phyloP scores from a whole-genome alignment of 2,797 vertebrate genomes.

The Anabacerthia variegaticeps region DNA sequence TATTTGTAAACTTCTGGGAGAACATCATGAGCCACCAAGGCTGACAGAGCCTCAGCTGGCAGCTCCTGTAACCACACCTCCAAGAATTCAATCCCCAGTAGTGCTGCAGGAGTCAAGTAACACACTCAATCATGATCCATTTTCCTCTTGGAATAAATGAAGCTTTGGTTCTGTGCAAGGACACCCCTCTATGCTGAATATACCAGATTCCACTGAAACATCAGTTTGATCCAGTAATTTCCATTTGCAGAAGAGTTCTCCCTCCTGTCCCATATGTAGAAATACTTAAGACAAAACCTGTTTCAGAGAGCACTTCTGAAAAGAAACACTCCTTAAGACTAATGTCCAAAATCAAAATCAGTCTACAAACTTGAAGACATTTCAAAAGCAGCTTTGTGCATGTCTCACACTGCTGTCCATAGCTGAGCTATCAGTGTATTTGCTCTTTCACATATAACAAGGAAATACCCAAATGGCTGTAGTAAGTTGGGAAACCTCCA shows the following conservation, averaged over 20 bases:
- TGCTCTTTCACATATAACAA: no score
- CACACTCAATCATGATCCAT: accelerated
- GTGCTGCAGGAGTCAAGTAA: neutral
- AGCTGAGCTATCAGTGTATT: no score
- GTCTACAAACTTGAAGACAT: no score
- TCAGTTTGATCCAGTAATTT: neutral
- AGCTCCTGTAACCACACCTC: neutral
- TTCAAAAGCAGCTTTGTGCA: no score
- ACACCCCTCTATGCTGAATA: neutral
- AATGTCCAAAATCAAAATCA: no score
- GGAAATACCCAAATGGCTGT: no score
- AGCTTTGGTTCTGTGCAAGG: neutral
- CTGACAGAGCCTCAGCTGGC: neutral
- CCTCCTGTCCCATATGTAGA: no score
- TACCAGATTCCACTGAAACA: neutral
- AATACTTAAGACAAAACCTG: no score
- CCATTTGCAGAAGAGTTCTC: neutral
- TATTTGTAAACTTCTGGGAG: neutral
- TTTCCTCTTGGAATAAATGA: neutral
- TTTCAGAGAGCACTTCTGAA: no score
- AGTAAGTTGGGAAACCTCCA: no score
- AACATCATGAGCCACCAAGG: neutral
- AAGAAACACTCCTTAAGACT: no score
- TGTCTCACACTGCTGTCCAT: no score
- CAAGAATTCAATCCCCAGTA: neutral